Evolutionary conservation across 92 coral and sea anemone genomes (phyloP).

Genomic region (Palythoa heliodiscus): DNA sequence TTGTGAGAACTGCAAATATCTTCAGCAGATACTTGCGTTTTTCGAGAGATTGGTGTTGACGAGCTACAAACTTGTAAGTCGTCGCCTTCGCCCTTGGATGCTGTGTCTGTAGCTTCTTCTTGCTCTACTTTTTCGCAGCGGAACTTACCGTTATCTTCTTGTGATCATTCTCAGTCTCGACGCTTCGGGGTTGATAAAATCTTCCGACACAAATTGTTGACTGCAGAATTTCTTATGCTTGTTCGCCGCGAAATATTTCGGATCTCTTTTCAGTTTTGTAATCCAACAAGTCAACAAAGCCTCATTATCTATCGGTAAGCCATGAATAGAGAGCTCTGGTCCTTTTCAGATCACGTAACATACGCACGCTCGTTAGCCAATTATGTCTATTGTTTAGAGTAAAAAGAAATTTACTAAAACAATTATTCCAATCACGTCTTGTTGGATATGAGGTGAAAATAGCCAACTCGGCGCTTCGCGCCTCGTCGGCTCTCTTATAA

Average conservation of each 20-base stretch:
- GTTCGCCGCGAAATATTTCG: slow-evolving; percentile 49
- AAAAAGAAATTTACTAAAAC: no score
- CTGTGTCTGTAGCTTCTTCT: slow-evolving; percentile 56
- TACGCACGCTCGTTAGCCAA: background rate
- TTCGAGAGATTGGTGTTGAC: slow-evolving; percentile 29
- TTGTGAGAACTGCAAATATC: slow-evolving; percentile 36
- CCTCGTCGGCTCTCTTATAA: no score
- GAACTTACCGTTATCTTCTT: background rate
- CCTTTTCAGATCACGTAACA: background rate
- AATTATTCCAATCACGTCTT: no score
- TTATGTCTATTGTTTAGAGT: background rate
- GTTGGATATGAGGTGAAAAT: no score
- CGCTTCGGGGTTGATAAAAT: slow-evolving; percentile 49
- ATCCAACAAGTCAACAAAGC: slow-evolving; percentile 41
- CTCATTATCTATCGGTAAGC: background rate
- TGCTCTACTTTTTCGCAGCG: slow-evolving; percentile 13
- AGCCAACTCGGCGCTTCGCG: no score
- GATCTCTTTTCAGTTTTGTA: slow-evolving; percentile 53
- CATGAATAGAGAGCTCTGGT: background rate
- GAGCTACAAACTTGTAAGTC: slow-evolving; percentile 10
- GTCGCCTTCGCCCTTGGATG: slow-evolving; percentile 53
- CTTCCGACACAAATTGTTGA: slow-evolving; percentile 50
- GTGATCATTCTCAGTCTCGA: background rate
- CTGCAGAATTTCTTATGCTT: slow-evolving; percentile 54
- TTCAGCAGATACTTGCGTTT: slow-evolving; percentile 57